Conservation (phyloP, 2,797 vertebrate genomes). For the Podargus strigoides region DNA sequence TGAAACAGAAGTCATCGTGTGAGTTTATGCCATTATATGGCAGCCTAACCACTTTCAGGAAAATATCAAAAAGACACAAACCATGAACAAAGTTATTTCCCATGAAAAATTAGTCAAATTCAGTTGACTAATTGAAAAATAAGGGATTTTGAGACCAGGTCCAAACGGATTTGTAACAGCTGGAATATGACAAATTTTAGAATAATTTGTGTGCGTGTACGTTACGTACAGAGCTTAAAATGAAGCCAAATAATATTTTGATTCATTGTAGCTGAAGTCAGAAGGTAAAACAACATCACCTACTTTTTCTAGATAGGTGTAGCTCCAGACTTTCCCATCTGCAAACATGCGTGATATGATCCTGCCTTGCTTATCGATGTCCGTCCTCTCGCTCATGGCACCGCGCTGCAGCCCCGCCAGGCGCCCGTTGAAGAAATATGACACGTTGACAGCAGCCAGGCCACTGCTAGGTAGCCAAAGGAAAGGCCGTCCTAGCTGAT, state of each 20-base stretch:
- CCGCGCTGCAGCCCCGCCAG: constrained; percentile 93
- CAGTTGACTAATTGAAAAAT: neutral
- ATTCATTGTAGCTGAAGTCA: neutral
- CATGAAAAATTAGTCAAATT: neutral
- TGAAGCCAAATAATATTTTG: fast-evolving
- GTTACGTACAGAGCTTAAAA: neutral
- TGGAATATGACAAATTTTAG: neutral
- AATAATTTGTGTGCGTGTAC: fast-evolving
- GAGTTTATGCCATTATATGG: neutral
- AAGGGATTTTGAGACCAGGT: neutral
- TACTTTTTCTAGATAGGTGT: constrained; percentile 96
- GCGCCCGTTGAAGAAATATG: constrained; percentile 90
- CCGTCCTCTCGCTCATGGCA: constrained; percentile 95
- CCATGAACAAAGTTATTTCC: neutral
- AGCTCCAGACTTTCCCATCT: constrained; percentile 98
- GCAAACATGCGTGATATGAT: constrained; percentile 92
- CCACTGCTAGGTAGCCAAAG: constrained; percentile 98
- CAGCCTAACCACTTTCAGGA: neutral
- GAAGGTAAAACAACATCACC: neutral
- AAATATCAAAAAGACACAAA: neutral
- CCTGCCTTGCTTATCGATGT: constrained; percentile 92
- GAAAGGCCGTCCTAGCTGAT: constrained; percentile 93
- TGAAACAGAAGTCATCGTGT: neutral
- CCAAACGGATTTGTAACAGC: neutral
- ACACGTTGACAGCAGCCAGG: constrained; percentile 94